These are phyloP conservation scores for Columbina picui DNA, from an alignment of 2,113 vertebrate genomes.

Conservation along the genomic window DNA sequence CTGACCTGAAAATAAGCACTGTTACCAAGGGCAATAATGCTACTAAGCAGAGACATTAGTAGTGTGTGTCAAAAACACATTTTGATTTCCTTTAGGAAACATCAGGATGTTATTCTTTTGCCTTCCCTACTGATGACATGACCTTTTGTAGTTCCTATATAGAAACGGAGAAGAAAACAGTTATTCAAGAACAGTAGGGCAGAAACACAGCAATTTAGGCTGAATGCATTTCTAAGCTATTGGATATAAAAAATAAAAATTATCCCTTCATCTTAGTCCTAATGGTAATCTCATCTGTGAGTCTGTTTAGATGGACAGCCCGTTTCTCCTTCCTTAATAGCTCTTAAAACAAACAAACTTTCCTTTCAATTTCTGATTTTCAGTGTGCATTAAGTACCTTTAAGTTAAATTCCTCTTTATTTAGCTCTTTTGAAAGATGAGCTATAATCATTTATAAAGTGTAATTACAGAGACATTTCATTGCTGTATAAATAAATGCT, in stretches of 20 bases:
- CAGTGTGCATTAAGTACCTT: neutral
- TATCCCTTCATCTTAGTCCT: neutral
- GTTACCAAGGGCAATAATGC: neutral
- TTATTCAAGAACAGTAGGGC: neutral
- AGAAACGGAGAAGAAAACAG: neutral
- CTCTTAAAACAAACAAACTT: neutral
- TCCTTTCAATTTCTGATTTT: neutral
- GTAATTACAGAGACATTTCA: neutral
- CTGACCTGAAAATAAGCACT: neutral
- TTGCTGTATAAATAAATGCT: slow-evolving; percentile 28
- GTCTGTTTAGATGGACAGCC: neutral
- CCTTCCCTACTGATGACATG: neutral
- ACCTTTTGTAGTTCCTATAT: neutral
- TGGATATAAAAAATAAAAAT: neutral
- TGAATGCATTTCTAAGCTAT: neutral
- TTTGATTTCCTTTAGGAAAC: neutral
- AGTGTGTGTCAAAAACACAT: neutral
- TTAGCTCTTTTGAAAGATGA: slow-evolving; percentile 1
- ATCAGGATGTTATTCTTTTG: neutral
- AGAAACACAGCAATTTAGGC: neutral
- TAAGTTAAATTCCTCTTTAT: neutral
- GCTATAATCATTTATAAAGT: slow-evolving; percentile 4
- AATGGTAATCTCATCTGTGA: neutral
- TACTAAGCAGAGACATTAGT: neutral
- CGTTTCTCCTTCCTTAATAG: neutral